These are phyloP conservation scores for Dryobates pubescens DNA, from an alignment of 2,797 vertebrate species.

Conservation along the genomic window DNA sequence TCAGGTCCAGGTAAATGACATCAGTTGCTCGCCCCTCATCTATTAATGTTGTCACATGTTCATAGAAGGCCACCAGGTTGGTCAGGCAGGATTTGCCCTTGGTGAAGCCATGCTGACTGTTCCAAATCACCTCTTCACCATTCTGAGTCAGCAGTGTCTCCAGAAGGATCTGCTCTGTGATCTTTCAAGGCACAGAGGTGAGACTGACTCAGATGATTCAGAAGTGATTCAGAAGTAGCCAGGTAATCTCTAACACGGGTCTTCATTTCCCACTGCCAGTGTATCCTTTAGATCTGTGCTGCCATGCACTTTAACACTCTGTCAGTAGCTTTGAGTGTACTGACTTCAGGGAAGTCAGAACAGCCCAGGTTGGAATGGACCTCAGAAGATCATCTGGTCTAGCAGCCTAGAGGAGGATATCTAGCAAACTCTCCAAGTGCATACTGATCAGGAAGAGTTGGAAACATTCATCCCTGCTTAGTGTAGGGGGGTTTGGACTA, in stretches of 20 bases:
- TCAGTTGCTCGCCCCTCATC: too few relatives aligned
- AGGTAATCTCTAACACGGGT: neutral
- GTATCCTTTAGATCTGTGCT: neutral
- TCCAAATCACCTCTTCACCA: too few relatives aligned
- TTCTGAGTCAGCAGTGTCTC: too few relatives aligned
- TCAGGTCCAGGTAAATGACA: too few relatives aligned
- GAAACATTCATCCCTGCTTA: neutral
- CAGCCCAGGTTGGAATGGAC: neutral
- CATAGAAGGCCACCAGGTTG: too few relatives aligned
- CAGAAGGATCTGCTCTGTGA: too few relatives aligned
- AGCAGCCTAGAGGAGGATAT: neutral
- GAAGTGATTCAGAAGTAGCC: neutral
- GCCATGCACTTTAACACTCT: neutral
- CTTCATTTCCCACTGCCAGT: neutral
- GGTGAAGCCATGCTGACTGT: too few relatives aligned
- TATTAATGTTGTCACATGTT: too few relatives aligned
- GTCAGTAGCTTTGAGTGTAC: neutral
- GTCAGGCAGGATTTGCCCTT: too few relatives aligned
- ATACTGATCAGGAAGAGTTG: neutral
- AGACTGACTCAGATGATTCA: too few relatives aligned
- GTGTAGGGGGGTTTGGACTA: too few relatives aligned
- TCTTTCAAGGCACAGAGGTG: too few relatives aligned
- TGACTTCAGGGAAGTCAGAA: neutral
- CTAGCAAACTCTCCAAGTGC: neutral
- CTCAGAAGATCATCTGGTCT: neutral